phyloP scores from a whole-genome alignment of 2,888 invertebrate genomes.

The Leptinotarsa juncta region DNA sequence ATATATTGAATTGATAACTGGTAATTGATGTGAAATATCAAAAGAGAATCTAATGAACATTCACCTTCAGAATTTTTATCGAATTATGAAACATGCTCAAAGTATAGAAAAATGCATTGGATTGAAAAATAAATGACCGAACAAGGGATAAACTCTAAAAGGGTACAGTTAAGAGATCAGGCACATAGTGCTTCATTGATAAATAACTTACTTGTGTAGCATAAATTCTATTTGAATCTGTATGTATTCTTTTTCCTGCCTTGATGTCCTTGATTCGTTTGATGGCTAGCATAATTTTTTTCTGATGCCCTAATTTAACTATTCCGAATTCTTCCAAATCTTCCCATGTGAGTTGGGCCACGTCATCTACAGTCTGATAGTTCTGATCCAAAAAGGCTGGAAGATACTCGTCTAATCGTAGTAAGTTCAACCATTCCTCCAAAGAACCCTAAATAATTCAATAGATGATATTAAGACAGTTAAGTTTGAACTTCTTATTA shows the following conservation, averaged over 20 bases:
- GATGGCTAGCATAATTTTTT: slow-evolving; percentile 96
- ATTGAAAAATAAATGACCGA: slow-evolving; percentile 26
- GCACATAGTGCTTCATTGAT: slow-evolving; percentile 21
- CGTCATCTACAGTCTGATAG: slow-evolving; percentile 92
- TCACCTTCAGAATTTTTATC: not conserved
- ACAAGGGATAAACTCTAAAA: slow-evolving; percentile 11
- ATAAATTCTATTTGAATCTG: slow-evolving; percentile 62
- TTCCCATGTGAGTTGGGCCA: slow-evolving; percentile 97
- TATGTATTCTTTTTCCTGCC: slow-evolving; percentile 80
- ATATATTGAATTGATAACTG: not conserved
- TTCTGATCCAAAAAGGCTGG: slow-evolving; percentile 92
- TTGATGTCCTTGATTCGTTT: slow-evolving; percentile 95
- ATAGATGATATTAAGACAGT: slow-evolving; percentile 1
- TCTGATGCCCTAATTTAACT: slow-evolving; percentile 95
- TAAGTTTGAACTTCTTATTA: too few species aligned
- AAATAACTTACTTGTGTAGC: slow-evolving; percentile 60
- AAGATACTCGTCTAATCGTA: slow-evolving; percentile 93
- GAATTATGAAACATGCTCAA: slow-evolving; percentile 49
- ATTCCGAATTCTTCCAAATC: slow-evolving; percentile 98
- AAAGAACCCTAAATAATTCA: slow-evolving; percentile 78
- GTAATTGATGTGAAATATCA: slow-evolving; percentile 41
- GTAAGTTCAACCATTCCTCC: slow-evolving; percentile 93
- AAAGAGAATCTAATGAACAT: slow-evolving; percentile 22
- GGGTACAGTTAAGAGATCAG: slow-evolving; percentile 26
- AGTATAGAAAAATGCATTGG: slow-evolving; percentile 44